Evolutionary conservation across 1,140 invertebrate genomes (phyloP), one percentile per base, ranked within the genome.

Genomic region (Aporrectodea caliginosa): DNA sequence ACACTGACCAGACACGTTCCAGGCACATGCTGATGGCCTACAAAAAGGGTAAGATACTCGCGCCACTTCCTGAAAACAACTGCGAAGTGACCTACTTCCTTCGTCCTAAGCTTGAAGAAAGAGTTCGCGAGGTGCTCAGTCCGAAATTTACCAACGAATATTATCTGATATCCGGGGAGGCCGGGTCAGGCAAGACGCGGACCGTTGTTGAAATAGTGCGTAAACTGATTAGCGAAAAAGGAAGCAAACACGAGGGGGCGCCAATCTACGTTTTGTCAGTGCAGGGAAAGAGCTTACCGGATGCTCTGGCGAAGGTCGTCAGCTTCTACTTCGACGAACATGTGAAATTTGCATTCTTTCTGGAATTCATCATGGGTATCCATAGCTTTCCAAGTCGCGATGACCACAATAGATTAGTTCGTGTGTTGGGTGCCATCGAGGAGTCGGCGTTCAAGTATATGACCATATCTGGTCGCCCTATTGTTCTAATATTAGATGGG

Each of bases 311-410:
- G n/a, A n/a, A 29, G 16, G 72, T 71, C 27, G 78, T 79, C 16
- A 35, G 58, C 71, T 79, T 79, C 73, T 16, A 34, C 31, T 79
- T 79, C 73, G 78, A 79, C 31, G 78, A 79, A 74, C 78, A 79
- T 29, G 58, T 79, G 31, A 79, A 71, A 16, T 79, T 79, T 35
- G 1, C 31, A 2, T 79, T 75, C 70, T 79, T 79, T 68, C 27
- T 73, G 34, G 73, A 79, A 16, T 79, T 30, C 31, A 29, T 75
- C 32, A 70, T 79, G n/a, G 22, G 73, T 22, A 75, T 79, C 43
- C n/a, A 35, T 16, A 34, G 16, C n/a, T 30, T 79, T 22, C 78
- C 78, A 6, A 1, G 35, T 70, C 30, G 43, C n/a, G 78, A 79
- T 29, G 78, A 79, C 16, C 33, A 68, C 35, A 35, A 79, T 35